A percentile compares a stretch with the other conserved stretches of the same genome.
Conservation (phyloP, 1,140 invertebrate species). For the Coptotermes formosanus region DNA sequence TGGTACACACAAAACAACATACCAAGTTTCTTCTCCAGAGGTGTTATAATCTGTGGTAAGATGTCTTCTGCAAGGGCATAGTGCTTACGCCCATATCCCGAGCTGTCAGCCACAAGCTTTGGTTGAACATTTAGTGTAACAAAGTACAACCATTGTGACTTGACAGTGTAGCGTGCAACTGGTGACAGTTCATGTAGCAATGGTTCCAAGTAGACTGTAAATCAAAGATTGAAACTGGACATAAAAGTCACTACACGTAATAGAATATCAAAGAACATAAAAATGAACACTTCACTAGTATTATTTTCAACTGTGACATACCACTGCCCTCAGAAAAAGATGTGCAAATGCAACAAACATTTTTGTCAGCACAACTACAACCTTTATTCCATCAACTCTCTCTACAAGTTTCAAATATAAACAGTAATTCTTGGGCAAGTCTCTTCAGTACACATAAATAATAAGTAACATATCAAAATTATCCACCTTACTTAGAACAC, state of each 20-base stretch:
- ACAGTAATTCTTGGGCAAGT: too few species aligned
- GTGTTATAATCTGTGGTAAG: slow-evolving; percentile 71
- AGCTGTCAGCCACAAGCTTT: slow-evolving; percentile 55
- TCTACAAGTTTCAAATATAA: too few species aligned
- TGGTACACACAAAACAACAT: slow-evolving; percentile 17
- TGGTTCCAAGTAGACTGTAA: slow-evolving; percentile 54
- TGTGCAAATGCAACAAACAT: too few species aligned
- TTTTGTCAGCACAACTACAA: too few species aligned
- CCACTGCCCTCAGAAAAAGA: too few species aligned
- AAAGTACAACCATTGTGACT: slow-evolving; percentile 82
- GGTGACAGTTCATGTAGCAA: slow-evolving; percentile 65
- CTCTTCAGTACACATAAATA: too few species aligned
- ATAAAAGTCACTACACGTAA: not conserved
- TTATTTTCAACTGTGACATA: too few species aligned
- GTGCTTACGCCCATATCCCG: slow-evolving; percentile 50
- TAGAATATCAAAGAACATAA: too few species aligned
- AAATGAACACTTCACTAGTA: too few species aligned
- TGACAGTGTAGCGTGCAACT: slow-evolving; percentile 69
- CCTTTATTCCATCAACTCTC: too few species aligned
- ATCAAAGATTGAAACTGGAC: not conserved
- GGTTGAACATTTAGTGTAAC: slow-evolving; percentile 70
- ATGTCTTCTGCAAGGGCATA: slow-evolving; percentile 63
- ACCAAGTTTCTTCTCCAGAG: slow-evolving; percentile 82
- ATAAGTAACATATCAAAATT: too few species aligned
- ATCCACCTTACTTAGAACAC: too few species aligned